Evolutionary conservation across 1,140 invertebrate genomes (phyloP).

Genomic region (Monochamus saltuarius): DNA sequence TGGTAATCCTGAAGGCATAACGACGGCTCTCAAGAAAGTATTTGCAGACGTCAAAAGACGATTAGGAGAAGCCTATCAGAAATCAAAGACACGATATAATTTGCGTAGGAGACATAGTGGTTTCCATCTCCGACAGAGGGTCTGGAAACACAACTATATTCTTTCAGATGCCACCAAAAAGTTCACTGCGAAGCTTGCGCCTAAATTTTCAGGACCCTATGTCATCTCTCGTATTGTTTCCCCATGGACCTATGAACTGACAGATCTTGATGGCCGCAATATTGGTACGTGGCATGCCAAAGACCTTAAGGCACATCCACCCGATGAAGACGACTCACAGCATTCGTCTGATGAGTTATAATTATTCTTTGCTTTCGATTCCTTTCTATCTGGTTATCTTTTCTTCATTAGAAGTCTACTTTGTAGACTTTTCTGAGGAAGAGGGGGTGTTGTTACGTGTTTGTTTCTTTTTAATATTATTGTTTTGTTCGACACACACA

Average conservation of each 20-base stretch:
- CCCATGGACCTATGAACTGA: constrained; percentile 15
- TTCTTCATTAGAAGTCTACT: neutral
- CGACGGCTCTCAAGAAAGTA: neutral
- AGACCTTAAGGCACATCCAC: constrained; percentile 19
- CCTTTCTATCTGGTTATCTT: neutral
- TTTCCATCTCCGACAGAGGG: no score
- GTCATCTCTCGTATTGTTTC: constrained; percentile 7
- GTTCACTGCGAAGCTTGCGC: constrained; percentile 21
- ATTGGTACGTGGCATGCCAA: constrained; percentile 10
- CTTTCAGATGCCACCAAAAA: constrained; percentile 24
- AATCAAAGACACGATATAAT: no score
- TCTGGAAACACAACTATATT: constrained; percentile 10
- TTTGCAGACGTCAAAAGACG: neutral
- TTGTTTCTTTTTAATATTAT: no score
- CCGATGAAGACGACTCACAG: no score
- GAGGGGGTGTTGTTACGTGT: neutral
- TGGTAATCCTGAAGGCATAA: no score
- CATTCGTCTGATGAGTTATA: neutral
- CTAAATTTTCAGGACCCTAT: constrained; percentile 18
- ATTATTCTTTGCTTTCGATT: neutral
- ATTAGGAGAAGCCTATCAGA: no score
- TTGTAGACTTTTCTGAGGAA: neutral
- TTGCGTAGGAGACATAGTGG: no score
- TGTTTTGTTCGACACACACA: no score
- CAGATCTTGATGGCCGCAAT: neutral